These are phyloP conservation scores for Polylopha cassiicola DNA, from an alignment of 2,888 invertebrate genomes.

Conservation along the genomic window DNA sequence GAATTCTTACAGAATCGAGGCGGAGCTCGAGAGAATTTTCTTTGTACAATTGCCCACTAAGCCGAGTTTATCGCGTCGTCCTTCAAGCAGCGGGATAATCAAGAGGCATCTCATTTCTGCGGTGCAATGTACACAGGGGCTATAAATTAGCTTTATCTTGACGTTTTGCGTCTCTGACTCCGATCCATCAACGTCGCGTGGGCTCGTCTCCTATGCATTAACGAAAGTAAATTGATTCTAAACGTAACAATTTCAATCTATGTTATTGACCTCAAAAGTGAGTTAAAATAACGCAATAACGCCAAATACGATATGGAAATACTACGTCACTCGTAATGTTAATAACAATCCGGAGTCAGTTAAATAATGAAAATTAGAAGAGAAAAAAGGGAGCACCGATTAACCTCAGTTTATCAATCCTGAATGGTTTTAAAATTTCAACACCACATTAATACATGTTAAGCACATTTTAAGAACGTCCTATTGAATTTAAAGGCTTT, in stretches of 20 bases:
- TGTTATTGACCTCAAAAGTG: slow-evolving; percentile 12
- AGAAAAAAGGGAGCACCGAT: too few relatives aligned
- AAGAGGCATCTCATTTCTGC: slow-evolving; percentile 49
- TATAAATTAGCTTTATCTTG: slow-evolving; percentile 73
- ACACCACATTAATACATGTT: too few relatives aligned
- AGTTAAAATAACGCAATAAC: too few relatives aligned
- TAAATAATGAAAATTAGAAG: too few relatives aligned
- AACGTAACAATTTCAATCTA: slow-evolving; percentile 29
- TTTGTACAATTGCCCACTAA: slow-evolving; percentile 15
- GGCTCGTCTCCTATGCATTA: slow-evolving; percentile 34
- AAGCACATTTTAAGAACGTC: too few relatives aligned
- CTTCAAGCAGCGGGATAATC: slow-evolving; percentile 37
- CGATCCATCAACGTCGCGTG: slow-evolving; percentile 66
- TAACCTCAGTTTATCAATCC: too few relatives aligned
- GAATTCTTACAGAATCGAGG: not conserved
- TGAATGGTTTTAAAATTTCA: too few relatives aligned
- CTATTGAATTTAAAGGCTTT: slow-evolving; percentile 20
- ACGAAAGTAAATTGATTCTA: slow-evolving; percentile 54
- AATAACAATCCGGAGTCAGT: too few relatives aligned
- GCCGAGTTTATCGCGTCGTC: slow-evolving; percentile 29
- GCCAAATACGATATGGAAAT: too few relatives aligned
- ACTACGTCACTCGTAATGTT: too few relatives aligned
- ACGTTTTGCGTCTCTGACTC: slow-evolving; percentile 57
- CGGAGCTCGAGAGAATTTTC: slow-evolving; percentile 36
- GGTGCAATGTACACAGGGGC: slow-evolving; percentile 44